Evolutionary conservation across 2,113 vertebrate genomes (phyloP), one percentile per base, ranked within the genome.

Genomic region (Canis aureus): DNA sequence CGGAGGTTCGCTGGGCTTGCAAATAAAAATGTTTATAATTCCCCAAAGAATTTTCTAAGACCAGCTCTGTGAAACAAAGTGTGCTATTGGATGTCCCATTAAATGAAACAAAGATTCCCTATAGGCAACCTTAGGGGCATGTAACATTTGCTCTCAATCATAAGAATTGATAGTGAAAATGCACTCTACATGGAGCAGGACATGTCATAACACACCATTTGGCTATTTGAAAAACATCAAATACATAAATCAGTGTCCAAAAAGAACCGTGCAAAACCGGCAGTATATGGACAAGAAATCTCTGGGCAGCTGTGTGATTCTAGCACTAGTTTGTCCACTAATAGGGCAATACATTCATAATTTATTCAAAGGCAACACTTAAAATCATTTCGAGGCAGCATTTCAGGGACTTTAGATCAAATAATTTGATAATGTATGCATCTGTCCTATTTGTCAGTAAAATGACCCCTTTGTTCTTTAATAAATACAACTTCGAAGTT

Each of bases 101-200:
- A 95, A 89, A 94, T 6, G 91, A 89, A 81, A 71, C 55, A 64
- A 91, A 94, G 80, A 91, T 85, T 84, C 82, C 89, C 94, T 55
- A 69, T 5, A 89, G 96, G 96, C 82, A 38, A 84, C 86, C 96
- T 96, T 23, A 91, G 53, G 86, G 95, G 85, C 57, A 19, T 60
- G 96, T 94, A 90, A 69, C 86, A 62, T 95, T 88, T 95, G 96
- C 96, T 97, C 93, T 97, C 91, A 89, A 32, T 97, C 98, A 92
- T 66, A 85, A 86, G 73, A 91, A 96, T 32, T 66, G 95, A 73
- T 43, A 94, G 89, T 94, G 97, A 97, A 88, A 89, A 95, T 10
- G 62, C 2, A 17, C 62, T 67, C 79, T 83, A 0, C 8, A 0
- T 4, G 66, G 78, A 83, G 32, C 43, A 17, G 25, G 92, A 13